A percentile compares a stretch with the other conserved stretches of the same genome.
These are phyloP conservation scores for Geotrupes spiniger DNA, from an alignment of 2,888 invertebrate species.

Conservation along the genomic window DNA sequence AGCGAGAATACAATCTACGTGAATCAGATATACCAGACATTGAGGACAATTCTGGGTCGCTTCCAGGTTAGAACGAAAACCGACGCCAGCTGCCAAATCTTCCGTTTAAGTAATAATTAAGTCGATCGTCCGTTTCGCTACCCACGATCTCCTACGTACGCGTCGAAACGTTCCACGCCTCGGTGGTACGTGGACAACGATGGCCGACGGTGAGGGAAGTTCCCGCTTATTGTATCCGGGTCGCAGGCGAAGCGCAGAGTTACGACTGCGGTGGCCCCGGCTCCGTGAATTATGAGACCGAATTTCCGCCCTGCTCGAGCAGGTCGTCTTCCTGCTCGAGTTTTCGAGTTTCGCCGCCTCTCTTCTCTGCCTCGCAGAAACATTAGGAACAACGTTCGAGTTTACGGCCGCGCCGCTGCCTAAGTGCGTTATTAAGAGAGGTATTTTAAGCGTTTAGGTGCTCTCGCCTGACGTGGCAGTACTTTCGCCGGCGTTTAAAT, in stretches of 20 bases:
- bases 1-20: too few relatives aligned
- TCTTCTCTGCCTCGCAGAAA: neutral
- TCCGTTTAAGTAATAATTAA: too few relatives aligned
- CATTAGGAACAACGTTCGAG: neutral
- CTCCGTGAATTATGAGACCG: slow-evolving; percentile 35
- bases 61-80: too few relatives aligned
- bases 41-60: too few relatives aligned
- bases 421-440: slow-evolving; percentile 5
- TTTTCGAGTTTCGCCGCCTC: slow-evolving; percentile 13
- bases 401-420: slow-evolving; percentile 8
- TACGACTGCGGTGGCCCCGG: slow-evolving; percentile 33
- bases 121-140: too few relatives aligned
- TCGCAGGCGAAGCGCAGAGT: slow-evolving; percentile 28
- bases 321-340: slow-evolving; percentile 22
- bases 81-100: too few relatives aligned
- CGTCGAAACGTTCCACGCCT: neutral
- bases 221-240: slow-evolving; percentile 23
- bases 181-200: slow-evolving; percentile 21
- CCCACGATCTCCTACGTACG: too few relatives aligned
- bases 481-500: neutral
- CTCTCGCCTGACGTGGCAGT: neutral
- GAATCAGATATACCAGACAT: too few relatives aligned
- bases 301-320: slow-evolving; percentile 36
- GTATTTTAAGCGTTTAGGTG: too few relatives aligned
- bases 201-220: slow-evolving; percentile 26